Evolutionary conservation across 2,797 vertebrate genomes (phyloP), one percentile per base, ranked within the genome.

Genomic region (Myripristis jacobus): DNA sequence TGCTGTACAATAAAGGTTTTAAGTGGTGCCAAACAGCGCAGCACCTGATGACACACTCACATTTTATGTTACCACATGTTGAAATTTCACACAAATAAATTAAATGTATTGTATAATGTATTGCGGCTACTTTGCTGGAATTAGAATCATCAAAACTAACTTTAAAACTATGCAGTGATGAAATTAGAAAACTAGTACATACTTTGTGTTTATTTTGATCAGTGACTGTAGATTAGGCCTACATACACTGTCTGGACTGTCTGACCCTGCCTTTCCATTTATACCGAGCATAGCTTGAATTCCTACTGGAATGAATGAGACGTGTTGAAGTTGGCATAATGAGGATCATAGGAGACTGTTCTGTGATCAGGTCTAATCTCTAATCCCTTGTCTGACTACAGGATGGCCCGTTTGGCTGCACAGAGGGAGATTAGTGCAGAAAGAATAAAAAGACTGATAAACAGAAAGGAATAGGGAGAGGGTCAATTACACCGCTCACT

Each of bases 391-490:
- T 51, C 31, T 22, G 51, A 50, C 51, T 19, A 55, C 43, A 47
- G 47, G 22, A 34, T 9, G 3, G 56, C 24, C 60, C 16, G 24
- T 59, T 43, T 31, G 16, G 36, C 64, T 60, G 70, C 63, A 58
- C 73, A 79, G 71, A 51, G 56, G 18, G 51, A 50, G 61, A 70
- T 81, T 81, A 82, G 66, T 41, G 53, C 21, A 64, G 27, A 73
- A 29, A 68, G 47, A 75, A 56, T 36, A 62, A 66, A 48, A 25
- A 58, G 29, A 60, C 50, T 61, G 70, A 84, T 76, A 46, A 81
- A 77, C 9, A 67, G 34, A 24, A 60, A 46, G 24, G 47, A 75
- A 66, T 6, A 50, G 46, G 57, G 36, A 36, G 25, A 63, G 63
- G 75, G 72, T 63, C 59, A 51, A 41, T 41, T 41, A 41, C 13